phyloP scores from a whole-genome alignment of 2,113 vertebrate species.

The Gobio gobio region DNA sequence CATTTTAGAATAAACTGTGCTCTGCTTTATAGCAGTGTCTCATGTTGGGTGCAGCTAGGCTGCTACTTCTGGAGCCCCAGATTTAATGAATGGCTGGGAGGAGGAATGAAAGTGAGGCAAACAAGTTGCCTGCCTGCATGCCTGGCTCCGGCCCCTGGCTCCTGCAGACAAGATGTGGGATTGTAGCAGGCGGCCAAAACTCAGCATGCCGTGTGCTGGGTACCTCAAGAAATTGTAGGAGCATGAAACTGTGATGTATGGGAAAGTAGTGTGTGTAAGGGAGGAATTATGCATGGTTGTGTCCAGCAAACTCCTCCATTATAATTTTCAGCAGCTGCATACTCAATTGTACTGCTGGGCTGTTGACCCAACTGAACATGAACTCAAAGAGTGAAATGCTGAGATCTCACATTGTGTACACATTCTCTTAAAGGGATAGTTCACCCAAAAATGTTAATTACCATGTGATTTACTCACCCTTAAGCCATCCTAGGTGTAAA shows the following conservation, averaged over 20 bases:
- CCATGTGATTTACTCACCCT: too few species aligned
- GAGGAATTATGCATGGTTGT: constrained; percentile 23
- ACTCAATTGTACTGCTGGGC: not conserved
- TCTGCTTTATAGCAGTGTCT: constrained; percentile 19
- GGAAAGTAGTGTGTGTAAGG: constrained; percentile 42
- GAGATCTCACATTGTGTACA: constrained; percentile 1
- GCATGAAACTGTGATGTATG: constrained; percentile 40
- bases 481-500: too few species aligned
- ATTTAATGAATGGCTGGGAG: constrained; percentile 51
- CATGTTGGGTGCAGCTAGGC: constrained; percentile 16
- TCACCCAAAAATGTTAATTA: not conserved
- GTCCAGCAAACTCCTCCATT: not conserved
- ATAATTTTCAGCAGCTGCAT: constrained; percentile 14
- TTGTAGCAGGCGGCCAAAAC: constrained; percentile 28
- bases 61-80: constrained; percentile 29
- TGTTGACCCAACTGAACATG: not conserved
- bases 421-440: not conserved
- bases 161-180: constrained; percentile 39
- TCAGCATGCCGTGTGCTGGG: constrained; percentile 39
- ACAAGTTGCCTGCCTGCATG: not conserved
- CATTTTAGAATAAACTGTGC: constrained; percentile 42
- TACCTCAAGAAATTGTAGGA: constrained; percentile 41
- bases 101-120: constrained; percentile 19
- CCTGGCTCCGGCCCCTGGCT: not conserved
- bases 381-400: not conserved